Evolutionary conservation across 1,140 invertebrate genomes (phyloP).

Genomic region (Macrostomum lignano): DNA sequence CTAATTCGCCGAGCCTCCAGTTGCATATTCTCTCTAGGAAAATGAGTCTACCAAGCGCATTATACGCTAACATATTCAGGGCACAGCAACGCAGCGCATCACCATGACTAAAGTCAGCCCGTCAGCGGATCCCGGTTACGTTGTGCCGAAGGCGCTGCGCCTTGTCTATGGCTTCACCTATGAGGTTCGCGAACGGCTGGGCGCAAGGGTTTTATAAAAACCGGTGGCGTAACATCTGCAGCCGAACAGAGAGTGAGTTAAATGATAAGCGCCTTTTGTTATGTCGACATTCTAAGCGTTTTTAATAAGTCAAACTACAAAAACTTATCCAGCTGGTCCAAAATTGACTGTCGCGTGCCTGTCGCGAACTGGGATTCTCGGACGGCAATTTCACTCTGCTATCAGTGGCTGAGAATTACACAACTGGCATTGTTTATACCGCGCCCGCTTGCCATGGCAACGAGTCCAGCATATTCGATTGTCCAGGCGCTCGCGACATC

Average conservation of each 20-base stretch:
- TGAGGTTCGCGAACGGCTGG: constrained; percentile 55
- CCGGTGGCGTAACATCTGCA: constrained; percentile 79
- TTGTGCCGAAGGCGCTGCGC: constrained; percentile 30
- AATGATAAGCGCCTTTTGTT: background rate
- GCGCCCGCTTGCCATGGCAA: constrained; percentile 51
- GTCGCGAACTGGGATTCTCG: constrained; percentile 57
- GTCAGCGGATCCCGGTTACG: background rate
- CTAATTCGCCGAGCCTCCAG: no score
- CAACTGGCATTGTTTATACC: constrained; percentile 51
- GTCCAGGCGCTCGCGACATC: constrained; percentile 40
- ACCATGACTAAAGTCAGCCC: background rate
- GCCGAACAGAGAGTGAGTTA: constrained; percentile 74
- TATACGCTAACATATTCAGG: no score
- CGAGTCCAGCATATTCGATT: constrained; percentile 45
- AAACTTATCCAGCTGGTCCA: constrained; percentile 49
- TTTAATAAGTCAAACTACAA: background rate
- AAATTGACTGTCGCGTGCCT: constrained; percentile 55
- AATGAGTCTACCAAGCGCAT: no score
- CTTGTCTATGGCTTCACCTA: constrained; percentile 75
- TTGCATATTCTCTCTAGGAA: no score
- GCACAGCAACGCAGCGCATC: no score
- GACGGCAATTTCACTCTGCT: constrained; percentile 49
- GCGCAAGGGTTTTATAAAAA: constrained; percentile 57
- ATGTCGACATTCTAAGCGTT: background rate
- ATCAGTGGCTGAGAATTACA: constrained; percentile 38